A percentile compares a stretch with the other conserved stretches of the same genome.
Evolutionary conservation across 1,140 invertebrate genomes (phyloP).

Genomic region (Pogonomyrmex californicus): DNA sequence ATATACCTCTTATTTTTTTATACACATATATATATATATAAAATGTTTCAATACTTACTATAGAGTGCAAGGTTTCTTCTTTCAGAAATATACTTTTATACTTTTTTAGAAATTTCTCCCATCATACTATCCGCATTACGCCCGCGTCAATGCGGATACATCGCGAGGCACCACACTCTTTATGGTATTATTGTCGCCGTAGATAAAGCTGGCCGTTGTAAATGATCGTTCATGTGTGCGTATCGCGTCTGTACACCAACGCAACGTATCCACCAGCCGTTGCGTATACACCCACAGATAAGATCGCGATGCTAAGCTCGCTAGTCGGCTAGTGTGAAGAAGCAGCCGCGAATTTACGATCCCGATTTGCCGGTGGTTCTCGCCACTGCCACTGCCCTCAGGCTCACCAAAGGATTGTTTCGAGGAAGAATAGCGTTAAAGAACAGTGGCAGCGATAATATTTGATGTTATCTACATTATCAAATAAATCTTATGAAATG

Average conservation of each 20-base stretch:
- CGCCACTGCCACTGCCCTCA: conserved; percentile 19
- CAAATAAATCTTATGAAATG: not conserved
- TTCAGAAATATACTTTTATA: no score
- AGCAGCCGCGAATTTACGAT: conserved; percentile 76
- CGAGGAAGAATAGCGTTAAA: not conserved
- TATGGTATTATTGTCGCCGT: conserved; percentile 48
- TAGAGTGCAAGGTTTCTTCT: no score
- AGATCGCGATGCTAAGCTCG: conserved; percentile 78
- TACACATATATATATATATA: no score
- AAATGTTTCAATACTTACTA: not conserved
- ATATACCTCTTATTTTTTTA: not conserved
- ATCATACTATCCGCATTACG: no score
- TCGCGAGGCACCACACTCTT: conserved; percentile 20
- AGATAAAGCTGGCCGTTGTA: conserved; percentile 73
- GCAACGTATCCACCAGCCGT: conserved; percentile 51
- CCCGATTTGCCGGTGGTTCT: conserved; percentile 1
- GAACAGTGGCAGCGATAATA: not conserved
- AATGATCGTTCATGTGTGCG: conserved; percentile 46
- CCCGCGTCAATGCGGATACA: not conserved
- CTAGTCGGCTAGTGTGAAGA: conserved; percentile 66
- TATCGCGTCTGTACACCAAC: conserved; percentile 43
- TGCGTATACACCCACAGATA: conserved; percentile 74
- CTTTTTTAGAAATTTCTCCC: no score
- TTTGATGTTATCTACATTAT: not conserved
- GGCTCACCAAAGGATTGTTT: not conserved